These are phyloP conservation scores for Phoronis australis DNA, from an alignment of 2,888 invertebrate genomes.

Conservation along the genomic window DNA sequence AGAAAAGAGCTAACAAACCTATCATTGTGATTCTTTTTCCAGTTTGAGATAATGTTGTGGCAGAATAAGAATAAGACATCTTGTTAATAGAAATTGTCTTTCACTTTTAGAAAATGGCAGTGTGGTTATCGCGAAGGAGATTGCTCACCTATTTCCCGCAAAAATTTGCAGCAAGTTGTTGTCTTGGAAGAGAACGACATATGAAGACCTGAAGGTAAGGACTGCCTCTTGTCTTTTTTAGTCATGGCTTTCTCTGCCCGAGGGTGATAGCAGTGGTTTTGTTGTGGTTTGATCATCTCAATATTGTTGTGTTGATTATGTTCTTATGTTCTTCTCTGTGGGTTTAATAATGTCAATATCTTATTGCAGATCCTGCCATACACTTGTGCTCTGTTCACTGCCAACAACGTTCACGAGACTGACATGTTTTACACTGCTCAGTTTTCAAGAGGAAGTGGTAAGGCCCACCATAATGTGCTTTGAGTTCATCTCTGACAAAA, in stretches of 20 bases:
- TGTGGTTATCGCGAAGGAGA: slow-evolving; percentile 33
- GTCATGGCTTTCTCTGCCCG: no score
- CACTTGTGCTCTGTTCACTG: slow-evolving; percentile 22
- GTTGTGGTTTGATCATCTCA: background rate
- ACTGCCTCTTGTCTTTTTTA: no score
- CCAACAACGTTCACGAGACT: slow-evolving; percentile 46
- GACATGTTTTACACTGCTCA: slow-evolving; percentile 66
- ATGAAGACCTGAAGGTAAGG: slow-evolving; percentile 62
- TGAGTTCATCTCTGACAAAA: no score
- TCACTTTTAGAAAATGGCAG: slow-evolving; percentile 35
- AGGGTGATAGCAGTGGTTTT: slow-evolving; percentile 55
- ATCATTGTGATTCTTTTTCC: no score
- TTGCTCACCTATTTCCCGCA: slow-evolving; percentile 43
- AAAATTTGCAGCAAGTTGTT: slow-evolving; percentile 56
- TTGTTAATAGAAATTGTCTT: no score
- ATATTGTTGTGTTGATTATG: background rate
- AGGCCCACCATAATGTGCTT: no score
- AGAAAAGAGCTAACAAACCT: no score
- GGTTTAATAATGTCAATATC: background rate
- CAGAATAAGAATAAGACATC: no score
- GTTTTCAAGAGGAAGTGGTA: slow-evolving; percentile 71
- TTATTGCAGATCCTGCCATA: slow-evolving; percentile 22
- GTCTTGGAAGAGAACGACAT: slow-evolving; percentile 67
- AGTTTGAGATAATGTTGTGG: no score
- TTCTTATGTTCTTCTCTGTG: background rate